Evolutionary conservation across 2,888 invertebrate species (phyloP).

Genomic region (Cephus rjabovi): DNA sequence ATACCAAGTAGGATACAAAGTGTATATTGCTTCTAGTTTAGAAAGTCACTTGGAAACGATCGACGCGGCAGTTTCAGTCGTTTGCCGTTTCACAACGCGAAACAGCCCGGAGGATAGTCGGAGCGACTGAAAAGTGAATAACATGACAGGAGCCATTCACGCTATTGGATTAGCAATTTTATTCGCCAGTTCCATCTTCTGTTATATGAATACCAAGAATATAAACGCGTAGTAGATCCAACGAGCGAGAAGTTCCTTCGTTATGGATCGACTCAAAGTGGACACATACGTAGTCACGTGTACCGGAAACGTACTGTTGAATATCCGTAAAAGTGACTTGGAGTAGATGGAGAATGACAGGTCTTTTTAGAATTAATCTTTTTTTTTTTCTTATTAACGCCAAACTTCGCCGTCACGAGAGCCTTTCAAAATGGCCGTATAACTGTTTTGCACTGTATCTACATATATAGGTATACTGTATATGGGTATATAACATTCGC

Average conservation of each 20-base stretch:
- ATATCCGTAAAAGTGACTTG: not conserved
- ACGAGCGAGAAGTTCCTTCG: not conserved
- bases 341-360: too few relatives aligned
- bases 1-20: not conserved
- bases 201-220: conserved; percentile 14
- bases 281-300: not conserved
- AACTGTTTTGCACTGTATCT: not conserved
- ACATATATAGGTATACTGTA: not conserved
- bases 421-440: not conserved
- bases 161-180: conserved; percentile 13
- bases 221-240: not conserved
- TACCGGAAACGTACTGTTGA: not conserved
- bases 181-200: conserved; percentile 5
- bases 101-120: conserved; percentile 21
- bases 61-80: conserved; percentile 28
- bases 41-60: conserved; percentile 40
- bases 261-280: not conserved
- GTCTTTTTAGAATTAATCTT: too few relatives aligned
- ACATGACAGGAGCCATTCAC: conserved; percentile 4
- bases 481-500: not conserved
- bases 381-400: not conserved
- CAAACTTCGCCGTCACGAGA: not conserved
- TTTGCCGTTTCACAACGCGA: conserved; percentile 41
- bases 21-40: conserved; percentile 34
- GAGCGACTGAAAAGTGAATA: conserved; percentile 7